These are phyloP conservation scores for Lutraria lutraria DNA, from an alignment of 2,888 invertebrate genomes.

Conservation along the genomic window DNA sequence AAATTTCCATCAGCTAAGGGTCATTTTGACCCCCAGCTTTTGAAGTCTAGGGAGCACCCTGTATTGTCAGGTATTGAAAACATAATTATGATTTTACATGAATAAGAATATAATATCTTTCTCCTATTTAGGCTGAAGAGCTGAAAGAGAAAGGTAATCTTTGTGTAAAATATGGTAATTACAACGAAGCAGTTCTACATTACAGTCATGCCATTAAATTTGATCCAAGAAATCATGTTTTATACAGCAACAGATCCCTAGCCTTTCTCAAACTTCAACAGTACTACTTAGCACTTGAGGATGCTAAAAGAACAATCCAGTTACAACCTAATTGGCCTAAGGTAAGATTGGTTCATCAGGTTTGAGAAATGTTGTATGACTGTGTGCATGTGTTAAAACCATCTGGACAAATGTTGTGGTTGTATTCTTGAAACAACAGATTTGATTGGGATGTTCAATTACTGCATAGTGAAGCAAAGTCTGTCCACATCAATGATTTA, in stretches of 20 bases:
- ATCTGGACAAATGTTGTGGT: background rate
- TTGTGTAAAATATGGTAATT: conserved; percentile 91
- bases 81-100: too few relatives aligned
- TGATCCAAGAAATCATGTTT: conserved; percentile 90
- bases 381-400: background rate
- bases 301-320: conserved; percentile 92
- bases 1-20: too few relatives aligned
- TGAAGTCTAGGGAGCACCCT: too few relatives aligned
- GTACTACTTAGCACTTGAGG: conserved; percentile 92
- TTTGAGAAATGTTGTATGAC: background rate
- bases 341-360: conserved; percentile 86
- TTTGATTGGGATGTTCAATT: background rate
- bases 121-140: conserved; percentile 88
- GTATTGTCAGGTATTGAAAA: too few relatives aligned
- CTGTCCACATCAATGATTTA: background rate
- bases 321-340: conserved; percentile 93
- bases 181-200: conserved; percentile 92
- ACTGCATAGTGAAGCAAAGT: background rate
- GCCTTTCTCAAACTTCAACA: conserved; percentile 93
- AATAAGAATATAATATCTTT: background rate
- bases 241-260: conserved; percentile 93
- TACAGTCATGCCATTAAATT: conserved; percentile 93
- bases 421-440: background rate
- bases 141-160: conserved; percentile 92
- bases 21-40: too few relatives aligned